phyloP scores from a whole-genome alignment of 2,113 vertebrate genomes.

The Zosterops borbonicus region DNA sequence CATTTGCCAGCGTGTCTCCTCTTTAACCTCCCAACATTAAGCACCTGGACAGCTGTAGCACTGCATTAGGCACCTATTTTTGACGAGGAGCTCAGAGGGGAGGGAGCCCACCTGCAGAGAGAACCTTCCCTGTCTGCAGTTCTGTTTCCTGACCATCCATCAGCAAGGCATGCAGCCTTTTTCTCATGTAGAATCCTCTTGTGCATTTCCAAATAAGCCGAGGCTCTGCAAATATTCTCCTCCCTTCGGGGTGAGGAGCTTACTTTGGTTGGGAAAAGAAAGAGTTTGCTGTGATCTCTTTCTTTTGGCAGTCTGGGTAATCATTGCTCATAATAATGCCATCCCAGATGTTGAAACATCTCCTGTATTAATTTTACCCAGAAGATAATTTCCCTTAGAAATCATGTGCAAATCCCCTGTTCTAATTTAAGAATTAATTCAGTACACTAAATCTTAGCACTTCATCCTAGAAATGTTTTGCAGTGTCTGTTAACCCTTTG shows the following conservation, averaged over 20 bases:
- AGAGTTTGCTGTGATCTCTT: conserved; percentile 16
- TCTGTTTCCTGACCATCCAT: background rate
- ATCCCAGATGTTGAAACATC: conserved; percentile 60
- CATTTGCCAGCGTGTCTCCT: background rate
- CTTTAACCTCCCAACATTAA: background rate
- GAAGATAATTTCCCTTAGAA: conserved; percentile 70
- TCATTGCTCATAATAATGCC: conserved; percentile 63
- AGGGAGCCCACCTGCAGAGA: background rate
- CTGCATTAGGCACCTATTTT: background rate
- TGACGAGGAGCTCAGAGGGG: background rate
- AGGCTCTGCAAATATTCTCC: background rate
- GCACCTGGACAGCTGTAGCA: conserved; percentile 42
- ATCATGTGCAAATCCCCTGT: conserved; percentile 65
- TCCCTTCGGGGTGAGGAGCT: conserved; percentile 16
- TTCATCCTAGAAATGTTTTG: conserved; percentile 57
- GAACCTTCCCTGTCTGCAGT: background rate
- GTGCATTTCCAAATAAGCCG: background rate
- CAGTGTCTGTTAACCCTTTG: conserved; percentile 51
- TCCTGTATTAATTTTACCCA: conserved; percentile 69
- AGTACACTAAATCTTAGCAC: conserved; percentile 56
- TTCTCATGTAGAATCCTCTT: background rate
- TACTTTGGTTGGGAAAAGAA: conserved; percentile 16
- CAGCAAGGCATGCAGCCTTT: background rate
- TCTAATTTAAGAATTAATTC: conserved; percentile 69
- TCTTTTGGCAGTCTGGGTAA: conserved; percentile 59